Base-by-base conservation (phyloP, 2,797 vertebrate genomes). In the Alectoris magna region DNA sequence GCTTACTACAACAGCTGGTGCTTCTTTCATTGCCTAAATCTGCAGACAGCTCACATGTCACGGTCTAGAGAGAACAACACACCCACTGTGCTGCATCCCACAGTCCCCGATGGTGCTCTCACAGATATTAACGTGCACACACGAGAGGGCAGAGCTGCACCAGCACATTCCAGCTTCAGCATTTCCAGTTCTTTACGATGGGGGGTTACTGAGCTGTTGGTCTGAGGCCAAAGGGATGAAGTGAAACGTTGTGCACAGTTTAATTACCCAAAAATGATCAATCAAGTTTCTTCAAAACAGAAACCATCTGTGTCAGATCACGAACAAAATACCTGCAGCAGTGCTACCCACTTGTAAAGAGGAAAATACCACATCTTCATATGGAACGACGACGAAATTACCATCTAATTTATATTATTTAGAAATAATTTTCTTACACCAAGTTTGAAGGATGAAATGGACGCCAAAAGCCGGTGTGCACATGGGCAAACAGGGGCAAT, bases 121-220 rank as follows among this genome's bases (percentile, higher is more conserved):
- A 24, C 16, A 17, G 63, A 29, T 43, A 34, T 41, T 34, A 56
- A 55, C 2, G 51, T 46, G 43, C 69, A 70, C 62, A 75, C 91
- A 94, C 84, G 70, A 93, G 92, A 94, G 93, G 93, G 88, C 92
- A 94, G 92, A 96, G 82, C 92, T 93, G 79, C 51, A 81, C 85
- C 36, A 69, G 73, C 84, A 86, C 91, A 74, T 26, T 64, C 53
- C 55, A 31, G 14, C 49, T 22, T 22, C 23, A 84, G 22, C 13
- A 60, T 14, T 17, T 14, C 66, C 68, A 41, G 17, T 29, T 58
- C 82, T 87, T 70, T 55, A 67, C 15, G 23, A 41, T 11, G 22
- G 48, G 53, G 69, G 79, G 90, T 88, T 67, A 76, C 64, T 26
- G 38, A 66, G n/a, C 34, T 75, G 49, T 22, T 84, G 43, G 80